Evolutionary conservation across 2,888 invertebrate genomes (phyloP).

Genomic region (Netelia virgata): DNA sequence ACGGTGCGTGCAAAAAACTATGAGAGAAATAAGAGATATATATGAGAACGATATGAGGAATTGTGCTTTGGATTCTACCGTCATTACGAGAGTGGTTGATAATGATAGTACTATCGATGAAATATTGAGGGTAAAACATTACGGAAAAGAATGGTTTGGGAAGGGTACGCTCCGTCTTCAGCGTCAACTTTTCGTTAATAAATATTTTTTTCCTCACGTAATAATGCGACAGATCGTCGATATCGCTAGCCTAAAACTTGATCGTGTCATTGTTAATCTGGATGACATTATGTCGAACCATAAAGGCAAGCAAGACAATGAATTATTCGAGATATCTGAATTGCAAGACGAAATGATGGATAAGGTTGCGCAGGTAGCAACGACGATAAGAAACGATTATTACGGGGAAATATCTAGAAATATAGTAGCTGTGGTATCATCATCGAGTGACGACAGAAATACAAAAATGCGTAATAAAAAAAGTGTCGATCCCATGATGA

Average conservation of each 20-base stretch:
- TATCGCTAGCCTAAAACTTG: conserved; percentile 82
- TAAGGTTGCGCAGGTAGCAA: conserved; percentile 82
- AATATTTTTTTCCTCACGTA: conserved; percentile 78
- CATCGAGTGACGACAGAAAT: conserved; percentile 47
- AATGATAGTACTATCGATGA: conserved; percentile 11
- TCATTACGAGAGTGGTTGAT: conserved; percentile 11
- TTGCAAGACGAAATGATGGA: conserved; percentile 77
- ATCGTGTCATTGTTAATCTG: conserved; percentile 82
- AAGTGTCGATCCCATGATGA: conserved; percentile 12
- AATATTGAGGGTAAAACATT: not conserved
- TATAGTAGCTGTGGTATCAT: conserved; percentile 74
- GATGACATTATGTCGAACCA: not conserved
- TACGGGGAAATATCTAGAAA: conserved; percentile 83
- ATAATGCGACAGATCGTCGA: conserved; percentile 76
- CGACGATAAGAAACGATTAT: conserved; percentile 84
- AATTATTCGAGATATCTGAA: conserved; percentile 74
- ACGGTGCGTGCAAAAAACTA: conserved; percentile 70
- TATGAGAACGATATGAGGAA: conserved; percentile 77
- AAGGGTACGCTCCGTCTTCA: conserved; percentile 19
- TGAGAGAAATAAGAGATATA: conserved; percentile 76
- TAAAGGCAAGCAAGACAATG: conserved; percentile 70
- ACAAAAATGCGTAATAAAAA: conserved; percentile 33
- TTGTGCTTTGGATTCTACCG: conserved; percentile 66
- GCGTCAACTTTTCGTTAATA: conserved; percentile 69
- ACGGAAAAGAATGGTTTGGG: not conserved